Evolutionary conservation across 2,797 vertebrate genomes (phyloP).

Genomic region (Mus caroli): DNA sequence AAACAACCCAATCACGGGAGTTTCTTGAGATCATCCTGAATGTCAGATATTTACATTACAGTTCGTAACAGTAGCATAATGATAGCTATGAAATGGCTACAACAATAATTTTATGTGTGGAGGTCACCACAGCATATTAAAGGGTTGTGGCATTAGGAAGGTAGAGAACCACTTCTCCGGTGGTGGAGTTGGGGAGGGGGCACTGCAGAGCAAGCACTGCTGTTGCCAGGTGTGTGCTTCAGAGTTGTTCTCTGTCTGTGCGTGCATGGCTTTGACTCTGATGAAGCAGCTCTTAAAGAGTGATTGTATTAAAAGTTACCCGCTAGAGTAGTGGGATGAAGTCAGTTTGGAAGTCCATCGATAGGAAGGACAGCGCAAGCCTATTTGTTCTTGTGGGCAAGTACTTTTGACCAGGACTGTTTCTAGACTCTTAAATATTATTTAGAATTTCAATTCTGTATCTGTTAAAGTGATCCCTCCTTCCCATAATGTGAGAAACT

Average conservation of each 20-base stretch:
- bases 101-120: no score
- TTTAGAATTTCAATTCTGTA: constrained; percentile 39
- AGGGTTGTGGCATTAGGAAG: neutral
- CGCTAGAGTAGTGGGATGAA: neutral
- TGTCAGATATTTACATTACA: neutral
- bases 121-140: neutral
- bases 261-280: neutral
- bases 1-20: neutral
- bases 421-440: neutral
- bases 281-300: constrained; percentile 9
- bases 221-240: neutral
- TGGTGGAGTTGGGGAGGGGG: neutral
- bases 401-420: neutral
- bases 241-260: neutral
- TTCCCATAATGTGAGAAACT: neutral
- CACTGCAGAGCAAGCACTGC: neutral
- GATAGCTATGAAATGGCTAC: neutral
- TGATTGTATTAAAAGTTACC: neutral
- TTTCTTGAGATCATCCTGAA: no score
- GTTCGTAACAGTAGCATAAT: neutral
- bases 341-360: neutral
- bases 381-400: neutral
- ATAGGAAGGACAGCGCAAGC: neutral
- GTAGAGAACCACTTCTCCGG: neutral
- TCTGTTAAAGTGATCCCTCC: neutral